Evolutionary conservation across 2,797 vertebrate species (phyloP).

Genomic region (Hephaestus fuliginosus): DNA sequence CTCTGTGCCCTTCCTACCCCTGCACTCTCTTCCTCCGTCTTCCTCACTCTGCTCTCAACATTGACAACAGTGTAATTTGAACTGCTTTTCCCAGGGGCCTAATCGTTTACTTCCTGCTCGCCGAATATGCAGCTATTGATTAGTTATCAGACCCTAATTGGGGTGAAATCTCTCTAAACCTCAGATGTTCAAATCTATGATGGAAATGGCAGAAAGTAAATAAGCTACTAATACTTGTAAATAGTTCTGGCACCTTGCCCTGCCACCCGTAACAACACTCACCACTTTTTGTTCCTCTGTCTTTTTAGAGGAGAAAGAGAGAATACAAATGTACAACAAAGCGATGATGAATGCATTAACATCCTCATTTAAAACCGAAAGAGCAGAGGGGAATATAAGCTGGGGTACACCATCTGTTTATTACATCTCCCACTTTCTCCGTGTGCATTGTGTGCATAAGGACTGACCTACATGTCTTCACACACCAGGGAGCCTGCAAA

Average conservation of each 20-base stretch:
- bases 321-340: slow-evolving; percentile 1
- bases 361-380: slow-evolving; percentile 45
- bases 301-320: slow-evolving; percentile 10
- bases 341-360: slow-evolving; percentile 45
- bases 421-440: slow-evolving; percentile 55
- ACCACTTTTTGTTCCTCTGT: background rate
- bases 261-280: background rate
- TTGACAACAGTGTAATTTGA: slow-evolving; percentile 95
- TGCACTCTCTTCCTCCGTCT: slow-evolving; percentile 37
- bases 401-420: slow-evolving; percentile 59
- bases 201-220: slow-evolving; percentile 94
- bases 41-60: slow-evolving; percentile 71
- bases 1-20: slow-evolving; percentile 26
- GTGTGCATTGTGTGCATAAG: slow-evolving; percentile 44
- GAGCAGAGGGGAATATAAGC: slow-evolving; percentile 26
- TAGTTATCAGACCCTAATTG: slow-evolving; percentile 97
- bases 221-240: slow-evolving; percentile 94
- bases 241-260: slow-evolving; percentile 85
- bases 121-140: slow-evolving; percentile 97
- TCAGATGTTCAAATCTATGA: slow-evolving; percentile 89
- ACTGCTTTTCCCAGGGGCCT: slow-evolving; percentile 92
- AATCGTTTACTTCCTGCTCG: slow-evolving; percentile 96
- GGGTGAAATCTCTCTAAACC: slow-evolving; percentile 92
- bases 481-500: slow-evolving; percentile 53
- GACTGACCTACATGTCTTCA: slow-evolving; percentile 72